Evolutionary conservation across 2,113 vertebrate species (phyloP).

Genomic region (Cacatua alba): DNA sequence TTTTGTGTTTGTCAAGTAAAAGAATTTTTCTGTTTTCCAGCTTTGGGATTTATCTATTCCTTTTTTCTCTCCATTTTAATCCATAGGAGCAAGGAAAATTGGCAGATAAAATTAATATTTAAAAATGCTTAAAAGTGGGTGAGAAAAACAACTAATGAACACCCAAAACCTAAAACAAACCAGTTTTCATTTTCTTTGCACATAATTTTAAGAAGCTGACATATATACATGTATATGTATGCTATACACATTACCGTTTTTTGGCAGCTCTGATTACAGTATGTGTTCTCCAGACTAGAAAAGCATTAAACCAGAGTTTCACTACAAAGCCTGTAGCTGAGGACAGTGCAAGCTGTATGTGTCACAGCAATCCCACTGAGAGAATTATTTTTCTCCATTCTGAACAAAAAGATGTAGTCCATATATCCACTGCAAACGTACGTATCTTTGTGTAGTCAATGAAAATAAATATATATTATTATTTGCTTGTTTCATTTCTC

Average conservation of each 20-base stretch:
- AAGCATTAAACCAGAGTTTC: constrained; percentile 7
- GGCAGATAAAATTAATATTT: not conserved
- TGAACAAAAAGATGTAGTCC: not conserved
- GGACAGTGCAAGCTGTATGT: not conserved
- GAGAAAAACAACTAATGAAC: not conserved
- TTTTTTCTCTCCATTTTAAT: not conserved
- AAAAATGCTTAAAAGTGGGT: not conserved
- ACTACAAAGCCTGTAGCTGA: not conserved
- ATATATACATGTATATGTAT: not conserved
- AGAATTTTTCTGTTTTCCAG: constrained; percentile 35
- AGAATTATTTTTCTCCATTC: not conserved
- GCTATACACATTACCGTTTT: not conserved
- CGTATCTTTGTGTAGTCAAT: not conserved
- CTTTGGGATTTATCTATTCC: not conserved
- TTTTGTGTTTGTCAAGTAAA: constrained; percentile 23
- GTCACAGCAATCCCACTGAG: not conserved
- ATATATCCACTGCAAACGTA: not conserved
- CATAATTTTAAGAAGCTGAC: not conserved
- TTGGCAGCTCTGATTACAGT: not conserved
- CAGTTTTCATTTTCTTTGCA: not conserved
- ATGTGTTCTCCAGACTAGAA: not conserved
- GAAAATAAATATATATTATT: not conserved
- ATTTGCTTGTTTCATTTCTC: not conserved
- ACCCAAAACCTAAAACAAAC: not conserved
- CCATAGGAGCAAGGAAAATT: not conserved